Conservation (phyloP, 1,140 invertebrate genomes). For the Chironomus tepperi region DNA sequence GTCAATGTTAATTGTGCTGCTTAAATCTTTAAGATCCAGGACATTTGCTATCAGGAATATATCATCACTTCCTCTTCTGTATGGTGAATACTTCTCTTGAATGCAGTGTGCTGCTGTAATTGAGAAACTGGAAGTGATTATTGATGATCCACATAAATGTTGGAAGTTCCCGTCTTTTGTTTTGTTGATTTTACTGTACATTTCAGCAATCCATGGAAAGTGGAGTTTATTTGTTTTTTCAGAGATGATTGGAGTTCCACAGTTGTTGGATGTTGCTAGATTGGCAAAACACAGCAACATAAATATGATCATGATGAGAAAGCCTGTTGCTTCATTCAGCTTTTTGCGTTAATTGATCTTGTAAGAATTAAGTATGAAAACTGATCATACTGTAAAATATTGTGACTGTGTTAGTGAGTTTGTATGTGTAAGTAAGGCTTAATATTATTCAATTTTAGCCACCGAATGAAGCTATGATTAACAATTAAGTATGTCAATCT, state of each 20-base stretch:
- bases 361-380: no score
- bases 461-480: no score
- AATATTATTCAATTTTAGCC: no score
- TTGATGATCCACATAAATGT: not conserved
- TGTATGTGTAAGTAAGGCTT: no score
- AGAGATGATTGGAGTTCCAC: not conserved
- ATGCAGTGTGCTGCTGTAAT: not conserved
- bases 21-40: not conserved
- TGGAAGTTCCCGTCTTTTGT: not conserved
- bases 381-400: no score
- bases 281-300: no score
- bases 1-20: not conserved
- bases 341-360: no score
- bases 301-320: no score
- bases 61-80: not conserved
- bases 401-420: no score
- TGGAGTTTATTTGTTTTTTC: not conserved
- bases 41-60: not conserved
- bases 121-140: not conserved
- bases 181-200: not conserved
- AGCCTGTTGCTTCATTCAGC: no score
- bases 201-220: slow-evolving; percentile 11
- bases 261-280: not conserved
- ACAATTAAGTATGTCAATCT: no score
- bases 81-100: not conserved